Percentiles rank a stretch among this genome's conserved stretches.
phyloP scores from a whole-genome alignment of 2,113 vertebrate species.

The Corythornis cristatus region DNA sequence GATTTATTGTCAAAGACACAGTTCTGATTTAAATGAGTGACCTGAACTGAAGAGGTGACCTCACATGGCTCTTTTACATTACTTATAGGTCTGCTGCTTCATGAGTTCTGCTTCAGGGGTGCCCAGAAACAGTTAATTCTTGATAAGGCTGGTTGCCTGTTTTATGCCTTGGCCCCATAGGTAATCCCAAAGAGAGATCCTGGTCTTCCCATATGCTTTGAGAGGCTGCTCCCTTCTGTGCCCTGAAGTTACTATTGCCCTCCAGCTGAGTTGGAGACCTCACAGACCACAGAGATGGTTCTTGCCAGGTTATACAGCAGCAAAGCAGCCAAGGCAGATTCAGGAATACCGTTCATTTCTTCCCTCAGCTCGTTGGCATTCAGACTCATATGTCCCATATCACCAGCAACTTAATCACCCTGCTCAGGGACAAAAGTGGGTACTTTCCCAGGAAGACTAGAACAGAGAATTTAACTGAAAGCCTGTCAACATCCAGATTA shows the following conservation, averaged over 20 bases:
- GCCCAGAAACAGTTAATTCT: not conserved
- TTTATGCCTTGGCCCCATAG: not conserved
- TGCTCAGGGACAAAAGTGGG: not conserved
- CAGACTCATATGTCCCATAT: not conserved
- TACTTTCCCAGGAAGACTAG: constrained; percentile 47
- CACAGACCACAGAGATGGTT: not conserved
- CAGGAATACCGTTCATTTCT: constrained; percentile 19
- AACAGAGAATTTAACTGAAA: not conserved
- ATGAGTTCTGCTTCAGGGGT: not conserved
- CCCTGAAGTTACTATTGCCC: not conserved
- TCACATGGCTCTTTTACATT: not conserved
- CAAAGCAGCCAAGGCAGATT: not conserved
- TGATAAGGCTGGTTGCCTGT: not conserved
- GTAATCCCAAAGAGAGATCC: not conserved
- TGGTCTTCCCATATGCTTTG: not conserved
- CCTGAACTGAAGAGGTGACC: not conserved
- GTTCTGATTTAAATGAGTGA: not conserved
- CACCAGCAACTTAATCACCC: not conserved
- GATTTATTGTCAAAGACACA: not conserved
- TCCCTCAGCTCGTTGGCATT: not conserved
- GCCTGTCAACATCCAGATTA: not conserved
- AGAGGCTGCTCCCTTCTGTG: not conserved
- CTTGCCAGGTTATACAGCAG: not conserved
- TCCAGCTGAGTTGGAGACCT: not conserved
- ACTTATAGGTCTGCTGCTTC: not conserved